Evolutionary conservation across 2,888 invertebrate species (phyloP).

Genomic region (Hirtodrosophila alboralis): DNA sequence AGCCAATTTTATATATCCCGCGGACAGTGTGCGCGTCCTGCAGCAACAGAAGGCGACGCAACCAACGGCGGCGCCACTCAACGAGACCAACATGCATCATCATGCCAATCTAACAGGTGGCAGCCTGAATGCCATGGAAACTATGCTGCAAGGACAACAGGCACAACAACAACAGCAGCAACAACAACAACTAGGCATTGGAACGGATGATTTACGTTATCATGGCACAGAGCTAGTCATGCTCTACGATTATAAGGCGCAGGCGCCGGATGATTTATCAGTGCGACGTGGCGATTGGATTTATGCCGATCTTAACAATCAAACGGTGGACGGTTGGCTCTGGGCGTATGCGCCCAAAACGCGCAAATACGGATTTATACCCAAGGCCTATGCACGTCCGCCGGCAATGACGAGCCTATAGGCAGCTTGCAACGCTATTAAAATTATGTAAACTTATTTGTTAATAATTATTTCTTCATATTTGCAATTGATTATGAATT

Average conservation of each 20-base stretch:
- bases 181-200: conserved; percentile 78
- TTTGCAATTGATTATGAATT: too few species aligned
- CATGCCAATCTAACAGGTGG: conserved; percentile 56
- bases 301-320: conserved; percentile 96
- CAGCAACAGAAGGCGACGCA: conserved; percentile 56
- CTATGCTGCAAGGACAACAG: conserved; percentile 50
- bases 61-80: conserved; percentile 41
- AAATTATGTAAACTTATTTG: neutral
- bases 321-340: conserved; percentile 97
- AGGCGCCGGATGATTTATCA: conserved; percentile 96
- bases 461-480: too few species aligned
- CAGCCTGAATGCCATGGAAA: conserved; percentile 60
- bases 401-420: conserved; percentile 93
- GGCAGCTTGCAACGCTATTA: conserved; percentile 2
- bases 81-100: conserved; percentile 60
- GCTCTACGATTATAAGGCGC: conserved; percentile 97
- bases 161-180: conserved; percentile 60
- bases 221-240: conserved; percentile 96
- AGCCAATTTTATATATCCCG: conserved; percentile 96
- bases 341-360: conserved; percentile 98
- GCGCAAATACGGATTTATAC: conserved; percentile 96
- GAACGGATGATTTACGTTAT: conserved; percentile 89
- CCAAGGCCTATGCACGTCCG: conserved; percentile 96
- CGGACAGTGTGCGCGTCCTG: conserved; percentile 87
- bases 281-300: conserved; percentile 97